Evolutionary conservation across 1,140 invertebrate species (phyloP), one percentile per base, ranked within the genome.

Genomic region (Caenorhabditis remanei): DNA sequence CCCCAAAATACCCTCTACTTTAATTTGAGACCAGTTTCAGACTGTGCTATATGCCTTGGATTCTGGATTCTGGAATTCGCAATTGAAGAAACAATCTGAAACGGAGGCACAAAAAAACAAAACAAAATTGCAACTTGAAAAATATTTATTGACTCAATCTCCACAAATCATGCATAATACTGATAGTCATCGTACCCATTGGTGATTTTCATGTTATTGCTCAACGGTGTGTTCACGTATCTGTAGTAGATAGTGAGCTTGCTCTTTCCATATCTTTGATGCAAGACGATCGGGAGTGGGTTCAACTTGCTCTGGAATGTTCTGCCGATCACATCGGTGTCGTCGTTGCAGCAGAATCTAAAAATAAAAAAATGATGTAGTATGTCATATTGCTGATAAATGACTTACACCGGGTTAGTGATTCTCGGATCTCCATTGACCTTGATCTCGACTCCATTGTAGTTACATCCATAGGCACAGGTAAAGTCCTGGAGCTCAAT

Each of bases 371-470:
- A n/a, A n/a, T n/a, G 41, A 32, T 16, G 4, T 71, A 24, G 21
- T 21, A 5, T 40, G 0, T 43, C 32, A 43, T 2, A 1, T 21
- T 19, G 2, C 21, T 4, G n/a, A 50, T 11, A 2, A 4, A 79
- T 50, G 6, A 7, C 40, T 50, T 48, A 85, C 85, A 65, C 13
- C 32, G 46, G 67, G 11, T 67, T 67, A 6, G 67, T 85, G 5
- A 85, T 41, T 79, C 67, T 85, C n/a, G 63, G 85, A 63, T 85
- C 85, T 32, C 46, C 55, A 14, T 40, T 50, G 11, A 46, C 43
- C 79, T 85, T 85, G 6, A 85, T 53, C 53, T 85, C 85, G 19
- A 85, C 67, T 53, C 85, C 85, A 21, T 67, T 58, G 53, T 85
- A 85, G 13, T 65, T 65, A n/a, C 85, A 85, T 19, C 85, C 85